Evolutionary conservation across 2,113 vertebrate species (phyloP), one percentile per base, ranked within the genome.

Genomic region (Recurvirostra avosetta): DNA sequence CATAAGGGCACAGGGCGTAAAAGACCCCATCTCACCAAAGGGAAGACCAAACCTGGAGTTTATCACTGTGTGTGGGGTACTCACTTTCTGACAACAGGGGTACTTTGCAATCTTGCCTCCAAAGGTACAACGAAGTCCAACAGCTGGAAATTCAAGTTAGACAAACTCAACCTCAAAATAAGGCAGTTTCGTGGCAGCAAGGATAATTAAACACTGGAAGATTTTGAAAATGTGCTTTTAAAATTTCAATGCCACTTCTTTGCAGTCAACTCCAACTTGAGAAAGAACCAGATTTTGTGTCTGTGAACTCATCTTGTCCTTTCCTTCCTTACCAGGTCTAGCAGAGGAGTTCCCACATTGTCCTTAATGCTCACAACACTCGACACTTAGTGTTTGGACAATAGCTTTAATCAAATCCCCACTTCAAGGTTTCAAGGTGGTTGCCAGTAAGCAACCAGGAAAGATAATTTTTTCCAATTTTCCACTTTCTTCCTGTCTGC

Each of bases 241-340:
- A 74, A 92, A 70, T 71, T 45, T 77, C 38, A 29, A 0, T 62
- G 43, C 8, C 34, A 43, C 15, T 61, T 65, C 19, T 29, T 75
- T 0, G 0, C 6, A 72, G 36, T 27, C 49, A 88, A 1, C 8
- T 38, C 26, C 38, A 66, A 38, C 25, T 62, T 11, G 29, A 92
- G 40, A 76, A 83, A 17, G 18, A 86, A 61, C 4, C 18, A 56
- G 18, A 19, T 45, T 56, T 56, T 70, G 9, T 40, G 45, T 27
- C 45, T 73, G 26, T 56, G 40, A 83, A 70, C 70, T 63, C 21
- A 40, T 11, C 49, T 76, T 55, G 67, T 32, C 49, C 27, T 65
- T 65, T 52, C 29, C 20, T 40, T 82, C 43, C 66, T 68, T 53
- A 70, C 15, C 25, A 65, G 52, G 43, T 18, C 14, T 22, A 66